Evolutionary conservation across 37 sponge, comb jelly and placozoan species (phyloP).

Genomic region (Haliclona indistincta): DNA sequence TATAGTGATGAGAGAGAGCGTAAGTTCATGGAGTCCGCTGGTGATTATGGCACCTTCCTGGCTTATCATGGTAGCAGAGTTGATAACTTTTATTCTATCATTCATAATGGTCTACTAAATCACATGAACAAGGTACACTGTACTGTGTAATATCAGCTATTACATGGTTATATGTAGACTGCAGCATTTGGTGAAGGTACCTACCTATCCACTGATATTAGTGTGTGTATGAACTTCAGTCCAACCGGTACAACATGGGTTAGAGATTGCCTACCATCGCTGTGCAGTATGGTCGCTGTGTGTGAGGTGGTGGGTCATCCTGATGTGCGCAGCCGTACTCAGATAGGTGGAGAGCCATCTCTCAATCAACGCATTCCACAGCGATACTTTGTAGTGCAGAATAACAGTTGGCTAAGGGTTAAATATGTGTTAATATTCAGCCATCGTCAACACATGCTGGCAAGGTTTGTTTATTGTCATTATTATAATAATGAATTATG

Average conservation of each 20-base stretch:
- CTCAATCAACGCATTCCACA: constrained; percentile 62
- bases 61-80: constrained; percentile 85
- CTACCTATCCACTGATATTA: constrained; percentile 77
- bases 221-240: constrained; percentile 83
- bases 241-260: constrained; percentile 64
- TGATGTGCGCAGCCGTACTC: constrained; percentile 32
- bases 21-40: constrained; percentile 25
- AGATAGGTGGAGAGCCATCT: constrained; percentile 45
- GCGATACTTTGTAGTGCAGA: constrained; percentile 72
- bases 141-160: not conserved
- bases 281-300: constrained; percentile 69
- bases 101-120: constrained; percentile 82
- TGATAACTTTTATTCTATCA: constrained; percentile 88
- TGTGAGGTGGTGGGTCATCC: constrained; percentile 85
- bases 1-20: constrained; percentile 35
- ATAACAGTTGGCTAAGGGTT: constrained; percentile 63
- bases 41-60: constrained; percentile 46
- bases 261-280: constrained; percentile 35
- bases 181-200: constrained; percentile 87
- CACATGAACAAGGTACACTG: constrained; percentile 69
- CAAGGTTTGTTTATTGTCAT: not conserved
- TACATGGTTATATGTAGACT: constrained; percentile 13
- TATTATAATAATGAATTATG: too few species aligned
- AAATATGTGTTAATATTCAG: constrained; percentile 67
- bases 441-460: not conserved